phyloP scores from a whole-genome alignment of 1,140 invertebrate species.

The Sitodiplosis mosellana region DNA sequence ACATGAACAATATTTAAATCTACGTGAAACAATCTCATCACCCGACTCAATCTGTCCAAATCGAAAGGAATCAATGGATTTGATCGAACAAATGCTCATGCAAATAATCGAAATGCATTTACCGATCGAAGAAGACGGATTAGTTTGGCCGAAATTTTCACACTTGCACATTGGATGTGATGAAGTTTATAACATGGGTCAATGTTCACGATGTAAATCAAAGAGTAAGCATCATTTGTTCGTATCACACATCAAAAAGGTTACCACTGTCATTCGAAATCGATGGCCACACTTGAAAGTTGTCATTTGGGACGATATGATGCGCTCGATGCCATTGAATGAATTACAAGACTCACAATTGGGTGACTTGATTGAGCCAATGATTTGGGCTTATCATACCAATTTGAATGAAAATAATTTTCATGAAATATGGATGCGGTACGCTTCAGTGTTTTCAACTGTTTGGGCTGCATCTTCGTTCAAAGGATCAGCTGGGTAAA shows the following conservation, averaged over 20 bases:
- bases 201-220: slow-evolving; percentile 51
- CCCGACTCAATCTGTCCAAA: slow-evolving; percentile 75
- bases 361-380: slow-evolving; percentile 60
- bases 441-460: slow-evolving; percentile 58
- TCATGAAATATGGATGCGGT: slow-evolving; percentile 53
- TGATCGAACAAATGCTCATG: slow-evolving; percentile 62
- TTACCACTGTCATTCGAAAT: slow-evolving; percentile 40
- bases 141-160: slow-evolving; percentile 39
- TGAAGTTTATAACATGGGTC: slow-evolving; percentile 67
- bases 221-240: slow-evolving; percentile 41
- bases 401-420: slow-evolving; percentile 35
- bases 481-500: slow-evolving; percentile 62
- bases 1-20: slow-evolving; percentile 47
- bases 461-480: slow-evolving; percentile 53
- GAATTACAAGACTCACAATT: slow-evolving; percentile 47
- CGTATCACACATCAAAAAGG: slow-evolving; percentile 44
- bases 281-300: slow-evolving; percentile 44
- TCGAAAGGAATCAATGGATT: slow-evolving; percentile 42
- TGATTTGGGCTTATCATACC: slow-evolving; percentile 65
- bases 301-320: slow-evolving; percentile 93
- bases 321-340: slow-evolving; percentile 49
- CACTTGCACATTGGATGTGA: slow-evolving; percentile 67
- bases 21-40: slow-evolving; percentile 58
- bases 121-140: slow-evolving; percentile 2
- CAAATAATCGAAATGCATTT: slow-evolving; percentile 41